Percentiles rank a stretch among this genome's conserved stretches.
phyloP scores from a whole-genome alignment of 2,113 vertebrate genomes.

The Grammomys surdaster region DNA sequence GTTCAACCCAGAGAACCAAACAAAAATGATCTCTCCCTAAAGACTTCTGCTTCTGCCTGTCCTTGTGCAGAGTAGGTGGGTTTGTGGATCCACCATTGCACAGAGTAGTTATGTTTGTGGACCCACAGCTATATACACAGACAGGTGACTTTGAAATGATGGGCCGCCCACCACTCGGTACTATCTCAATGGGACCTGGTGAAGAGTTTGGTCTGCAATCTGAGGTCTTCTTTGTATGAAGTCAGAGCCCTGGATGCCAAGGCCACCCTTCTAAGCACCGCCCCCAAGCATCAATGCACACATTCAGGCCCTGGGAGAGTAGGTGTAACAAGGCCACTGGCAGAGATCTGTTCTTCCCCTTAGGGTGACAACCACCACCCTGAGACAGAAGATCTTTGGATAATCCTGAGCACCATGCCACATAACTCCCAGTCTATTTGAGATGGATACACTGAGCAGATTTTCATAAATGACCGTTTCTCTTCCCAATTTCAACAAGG shows the following conservation, averaged over 20 bases:
- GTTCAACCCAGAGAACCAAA: background rate
- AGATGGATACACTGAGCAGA: conserved; percentile 79
- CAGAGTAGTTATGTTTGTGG: background rate
- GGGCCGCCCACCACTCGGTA: no score
- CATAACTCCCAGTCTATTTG: conserved; percentile 38
- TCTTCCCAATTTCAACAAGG: conserved; percentile 86
- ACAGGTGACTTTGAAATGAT: background rate
- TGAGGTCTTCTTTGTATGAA: background rate
- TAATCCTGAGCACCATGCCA: no score
- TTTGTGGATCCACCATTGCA: background rate
- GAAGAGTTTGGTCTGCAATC: background rate
- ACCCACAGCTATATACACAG: background rate
- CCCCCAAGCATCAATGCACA: background rate
- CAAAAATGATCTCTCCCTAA: rapidly evolving
- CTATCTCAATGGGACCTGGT: background rate
- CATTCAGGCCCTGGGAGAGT: background rate
- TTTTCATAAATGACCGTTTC: conserved; percentile 86
- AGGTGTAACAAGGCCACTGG: background rate
- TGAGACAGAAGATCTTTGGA: background rate
- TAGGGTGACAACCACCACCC: background rate
- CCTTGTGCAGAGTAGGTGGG: background rate
- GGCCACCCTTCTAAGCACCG: background rate
- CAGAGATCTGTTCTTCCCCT: background rate
- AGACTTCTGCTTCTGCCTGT: rapidly evolving
- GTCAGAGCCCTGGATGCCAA: background rate